These are phyloP conservation scores for Dipus sagitta DNA, from an alignment of 2,797 vertebrate species.

Conservation along the genomic window DNA sequence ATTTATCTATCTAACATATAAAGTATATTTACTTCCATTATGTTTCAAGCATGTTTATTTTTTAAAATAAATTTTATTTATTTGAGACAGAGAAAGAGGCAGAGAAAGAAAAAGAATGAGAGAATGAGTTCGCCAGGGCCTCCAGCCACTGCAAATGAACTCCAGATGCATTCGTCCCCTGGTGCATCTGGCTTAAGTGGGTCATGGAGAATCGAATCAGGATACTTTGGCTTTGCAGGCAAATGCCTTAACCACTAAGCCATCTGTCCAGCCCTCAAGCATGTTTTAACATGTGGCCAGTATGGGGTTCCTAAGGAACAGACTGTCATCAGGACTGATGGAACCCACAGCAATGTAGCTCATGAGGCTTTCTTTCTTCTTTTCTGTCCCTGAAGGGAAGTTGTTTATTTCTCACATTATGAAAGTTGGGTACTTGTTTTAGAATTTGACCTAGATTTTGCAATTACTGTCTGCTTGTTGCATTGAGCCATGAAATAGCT, in stretches of 20 bases:
- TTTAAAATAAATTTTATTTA: background rate
- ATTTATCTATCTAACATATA: background rate
- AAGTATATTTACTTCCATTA: background rate
- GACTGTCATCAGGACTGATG: background rate
- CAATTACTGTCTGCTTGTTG: constrained; percentile 1
- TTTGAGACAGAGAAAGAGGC: too few species aligned
- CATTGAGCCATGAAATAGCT: background rate
- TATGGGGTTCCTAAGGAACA: background rate
- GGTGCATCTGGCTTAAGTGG: too few species aligned
- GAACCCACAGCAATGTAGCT: background rate
- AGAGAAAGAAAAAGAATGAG: too few species aligned
- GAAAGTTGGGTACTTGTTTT: constrained; percentile 3
- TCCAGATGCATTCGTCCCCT: too few species aligned
- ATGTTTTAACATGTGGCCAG: background rate
- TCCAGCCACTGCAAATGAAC: too few species aligned
- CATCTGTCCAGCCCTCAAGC: background rate
- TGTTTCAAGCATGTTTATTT: background rate
- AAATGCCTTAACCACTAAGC: too few species aligned
- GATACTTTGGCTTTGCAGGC: too few species aligned
- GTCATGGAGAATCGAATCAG: too few species aligned
- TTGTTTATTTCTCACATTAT: background rate
- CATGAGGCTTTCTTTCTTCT: background rate
- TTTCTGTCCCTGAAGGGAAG: background rate
- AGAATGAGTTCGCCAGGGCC: too few species aligned
- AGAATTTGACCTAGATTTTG: constrained; percentile 9